phyloP scores from a whole-genome alignment of 2,888 invertebrate species.

The Hypomecis atomaria region DNA sequence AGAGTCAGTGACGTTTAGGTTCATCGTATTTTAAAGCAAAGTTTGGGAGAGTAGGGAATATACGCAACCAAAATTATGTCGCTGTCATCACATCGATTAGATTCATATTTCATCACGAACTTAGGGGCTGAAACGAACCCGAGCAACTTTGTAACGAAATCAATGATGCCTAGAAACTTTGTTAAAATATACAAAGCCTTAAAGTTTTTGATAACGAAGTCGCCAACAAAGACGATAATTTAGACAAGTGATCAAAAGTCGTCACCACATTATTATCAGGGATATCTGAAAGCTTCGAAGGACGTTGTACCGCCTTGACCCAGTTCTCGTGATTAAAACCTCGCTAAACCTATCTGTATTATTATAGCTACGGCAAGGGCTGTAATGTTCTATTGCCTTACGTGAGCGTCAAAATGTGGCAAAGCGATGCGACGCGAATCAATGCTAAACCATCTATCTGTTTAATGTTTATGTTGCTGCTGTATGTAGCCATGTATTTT shows the following conservation, averaged over 20 bases:
- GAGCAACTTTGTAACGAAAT: not conserved
- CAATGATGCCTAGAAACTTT: not conserved
- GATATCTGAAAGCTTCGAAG: conserved; percentile 12
- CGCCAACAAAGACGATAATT: not conserved
- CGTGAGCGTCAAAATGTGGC: not conserved
- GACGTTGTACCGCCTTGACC: conserved; percentile 25
- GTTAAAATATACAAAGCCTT: no score
- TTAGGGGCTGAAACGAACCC: no score
- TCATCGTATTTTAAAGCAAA: no score
- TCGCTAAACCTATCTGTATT: not conserved
- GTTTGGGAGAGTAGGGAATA: no score
- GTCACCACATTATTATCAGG: not conserved
- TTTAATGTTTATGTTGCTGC: no score
- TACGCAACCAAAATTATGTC: no score
- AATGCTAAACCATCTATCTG: not conserved
- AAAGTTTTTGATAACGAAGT: not conserved
- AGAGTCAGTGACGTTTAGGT: no score
- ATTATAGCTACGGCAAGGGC: conserved; percentile 5
- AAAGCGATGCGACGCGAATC: no score
- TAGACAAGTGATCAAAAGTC: not conserved
- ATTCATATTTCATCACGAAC: no score
- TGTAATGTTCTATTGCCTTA: not conserved
- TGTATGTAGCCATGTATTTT: no score
- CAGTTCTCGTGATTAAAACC: conserved; percentile 19
- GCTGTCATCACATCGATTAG: no score